A percentile compares a stretch with the other conserved stretches of the same genome.
Evolutionary conservation across 2,113 vertebrate genomes (phyloP).

Genomic region (Brachypodius melanocephalos): DNA sequence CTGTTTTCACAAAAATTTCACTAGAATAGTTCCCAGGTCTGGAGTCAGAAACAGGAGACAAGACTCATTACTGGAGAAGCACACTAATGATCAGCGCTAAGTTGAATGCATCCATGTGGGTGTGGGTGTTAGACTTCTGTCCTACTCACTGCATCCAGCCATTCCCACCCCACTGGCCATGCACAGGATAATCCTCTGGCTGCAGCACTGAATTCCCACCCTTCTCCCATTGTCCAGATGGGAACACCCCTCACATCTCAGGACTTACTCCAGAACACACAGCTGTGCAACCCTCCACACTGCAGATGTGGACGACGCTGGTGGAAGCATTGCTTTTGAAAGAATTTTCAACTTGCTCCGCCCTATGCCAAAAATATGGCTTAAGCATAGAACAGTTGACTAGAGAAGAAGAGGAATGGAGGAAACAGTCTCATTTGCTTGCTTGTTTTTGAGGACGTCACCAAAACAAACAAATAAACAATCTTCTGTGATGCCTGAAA

Average conservation of each 20-base stretch:
- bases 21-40: neutral
- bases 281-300: neutral
- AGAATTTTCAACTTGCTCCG: neutral
- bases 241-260: fast-evolving
- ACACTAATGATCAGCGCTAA: fast-evolving
- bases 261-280: neutral
- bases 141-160: fast-evolving
- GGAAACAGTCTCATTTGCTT: neutral
- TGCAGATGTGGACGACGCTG: neutral
- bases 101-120: neutral
- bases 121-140: neutral
- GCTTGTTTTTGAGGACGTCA: neutral
- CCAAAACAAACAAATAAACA: neutral
- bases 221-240: neutral
- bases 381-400: neutral
- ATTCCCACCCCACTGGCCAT: fast-evolving
- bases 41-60: neutral
- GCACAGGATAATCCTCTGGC: neutral
- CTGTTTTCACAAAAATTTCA: neutral
- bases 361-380: neutral
- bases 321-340: neutral
- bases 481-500: neutral
- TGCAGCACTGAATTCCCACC: neutral
- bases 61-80: neutral
- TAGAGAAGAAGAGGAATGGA: neutral